Conservation (phyloP, 2,888 invertebrate species). For the Oxyteleia sp. region DNA sequence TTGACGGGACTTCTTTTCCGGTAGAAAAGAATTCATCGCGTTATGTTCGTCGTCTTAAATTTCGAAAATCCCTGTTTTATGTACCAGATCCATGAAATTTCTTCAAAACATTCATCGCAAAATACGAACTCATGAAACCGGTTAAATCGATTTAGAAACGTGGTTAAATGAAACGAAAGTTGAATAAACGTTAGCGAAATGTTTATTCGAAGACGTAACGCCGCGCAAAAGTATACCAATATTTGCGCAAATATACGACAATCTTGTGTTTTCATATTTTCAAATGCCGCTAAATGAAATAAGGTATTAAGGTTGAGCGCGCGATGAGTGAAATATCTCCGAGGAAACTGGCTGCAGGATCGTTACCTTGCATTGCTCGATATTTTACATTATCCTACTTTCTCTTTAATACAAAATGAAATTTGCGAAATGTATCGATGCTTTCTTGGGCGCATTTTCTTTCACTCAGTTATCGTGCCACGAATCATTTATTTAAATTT, state of each 20-base stretch:
- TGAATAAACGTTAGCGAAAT: constrained; percentile 11
- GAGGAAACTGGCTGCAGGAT: constrained; percentile 39
- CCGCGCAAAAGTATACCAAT: constrained; percentile 8
- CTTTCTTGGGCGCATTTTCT: constrained; percentile 38
- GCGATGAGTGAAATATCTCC: constrained; percentile 52
- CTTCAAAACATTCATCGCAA: neutral
- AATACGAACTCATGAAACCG: neutral
- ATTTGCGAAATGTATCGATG: constrained; percentile 53
- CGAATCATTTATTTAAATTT: constrained; percentile 25
- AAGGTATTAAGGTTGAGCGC: constrained; percentile 46
- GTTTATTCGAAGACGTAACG: constrained; percentile 1
- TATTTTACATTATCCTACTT: constrained; percentile 64
- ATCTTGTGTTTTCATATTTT: constrained; percentile 41
- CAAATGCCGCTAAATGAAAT: constrained; percentile 43
- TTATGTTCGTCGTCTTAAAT: neutral
- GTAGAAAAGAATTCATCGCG: neutral
- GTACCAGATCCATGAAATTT: neutral
- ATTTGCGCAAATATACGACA: constrained; percentile 18
- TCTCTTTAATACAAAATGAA: constrained; percentile 66
- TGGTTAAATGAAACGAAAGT: constrained; percentile 4
- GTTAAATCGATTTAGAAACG: constrained; percentile 9
- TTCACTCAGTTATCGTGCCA: constrained; percentile 25
- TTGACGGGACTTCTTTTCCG: neutral
- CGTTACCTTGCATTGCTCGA: constrained; percentile 53
- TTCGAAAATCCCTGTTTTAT: neutral